Percentiles rank a stretch among this genome's conserved stretches.
Conservation (phyloP, 2,797 vertebrate species). For the Sebastes iracundus region DNA sequence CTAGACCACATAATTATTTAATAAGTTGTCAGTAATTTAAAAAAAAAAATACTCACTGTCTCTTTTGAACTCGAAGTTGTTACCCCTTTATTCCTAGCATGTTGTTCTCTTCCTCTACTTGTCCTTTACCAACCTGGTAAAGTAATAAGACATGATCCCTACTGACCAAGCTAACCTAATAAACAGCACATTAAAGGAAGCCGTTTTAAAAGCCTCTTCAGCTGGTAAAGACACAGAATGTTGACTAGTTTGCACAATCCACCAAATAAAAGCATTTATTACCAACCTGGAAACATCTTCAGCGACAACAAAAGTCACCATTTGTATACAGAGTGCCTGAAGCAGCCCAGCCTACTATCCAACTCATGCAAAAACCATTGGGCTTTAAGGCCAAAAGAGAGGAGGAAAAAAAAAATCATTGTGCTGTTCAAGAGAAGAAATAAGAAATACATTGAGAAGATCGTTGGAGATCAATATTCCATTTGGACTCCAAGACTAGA, state of each 20-base stretch:
- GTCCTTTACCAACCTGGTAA: background rate
- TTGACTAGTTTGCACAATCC: constrained; percentile 37
- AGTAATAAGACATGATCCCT: background rate
- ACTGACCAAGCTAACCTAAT: background rate
- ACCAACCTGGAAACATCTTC: constrained; percentile 21
- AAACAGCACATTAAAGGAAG: background rate
- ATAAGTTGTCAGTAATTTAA: background rate
- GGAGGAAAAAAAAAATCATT: constrained; percentile 51
- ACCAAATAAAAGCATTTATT: constrained; percentile 30
- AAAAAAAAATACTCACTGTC: background rate
- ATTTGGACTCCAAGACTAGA: constrained; percentile 72
- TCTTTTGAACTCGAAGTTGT: background rate
- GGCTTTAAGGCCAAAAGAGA: constrained; percentile 60
- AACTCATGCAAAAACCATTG: constrained; percentile 72
- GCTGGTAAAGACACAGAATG: constrained; percentile 8
- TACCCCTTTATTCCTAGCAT: too few species aligned
- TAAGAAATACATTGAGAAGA: constrained; percentile 73
- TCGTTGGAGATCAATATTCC: constrained; percentile 78
- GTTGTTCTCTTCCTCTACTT: background rate
- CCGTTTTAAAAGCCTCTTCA: constrained; percentile 15
- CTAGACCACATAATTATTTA: background rate
- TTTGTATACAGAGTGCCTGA: constrained; percentile 52
- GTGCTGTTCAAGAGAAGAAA: constrained; percentile 62
- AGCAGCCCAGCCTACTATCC: constrained; percentile 32
- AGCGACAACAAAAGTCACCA: constrained; percentile 34